phyloP scores from a whole-genome alignment of 2,797 vertebrate genomes.

The Tragopan temminckii region DNA sequence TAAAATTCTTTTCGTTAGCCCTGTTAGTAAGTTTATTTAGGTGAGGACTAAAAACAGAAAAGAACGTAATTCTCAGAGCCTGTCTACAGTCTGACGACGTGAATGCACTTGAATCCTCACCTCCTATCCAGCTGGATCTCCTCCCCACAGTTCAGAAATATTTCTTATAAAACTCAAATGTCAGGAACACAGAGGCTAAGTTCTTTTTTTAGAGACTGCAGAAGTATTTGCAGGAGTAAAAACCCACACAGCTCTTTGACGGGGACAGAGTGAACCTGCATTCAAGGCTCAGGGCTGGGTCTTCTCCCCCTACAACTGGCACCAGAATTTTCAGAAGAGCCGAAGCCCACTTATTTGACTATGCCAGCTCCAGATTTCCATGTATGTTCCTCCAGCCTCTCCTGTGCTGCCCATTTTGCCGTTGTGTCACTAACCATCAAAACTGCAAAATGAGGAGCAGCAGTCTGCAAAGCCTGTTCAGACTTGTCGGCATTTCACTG shows the following conservation, averaged over 20 bases:
- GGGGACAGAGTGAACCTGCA: constrained; percentile 10
- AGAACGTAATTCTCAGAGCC: constrained; percentile 34
- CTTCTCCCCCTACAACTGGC: background rate
- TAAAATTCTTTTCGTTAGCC: background rate
- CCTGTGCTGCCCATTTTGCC: accelerated
- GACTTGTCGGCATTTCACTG: background rate
- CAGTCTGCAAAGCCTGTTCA: background rate
- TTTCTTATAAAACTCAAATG: constrained; percentile 46
- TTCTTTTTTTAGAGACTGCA: constrained; percentile 62
- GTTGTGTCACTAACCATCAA: background rate
- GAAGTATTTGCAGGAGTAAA: constrained; percentile 51
- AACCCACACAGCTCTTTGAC: constrained; percentile 61
- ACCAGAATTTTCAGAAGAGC: background rate
- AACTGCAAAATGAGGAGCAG: background rate
- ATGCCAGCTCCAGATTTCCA: background rate
- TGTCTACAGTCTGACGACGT: constrained; percentile 34
- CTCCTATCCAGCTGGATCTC: constrained; percentile 63
- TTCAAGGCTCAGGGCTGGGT: background rate
- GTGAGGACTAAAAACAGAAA: background rate
- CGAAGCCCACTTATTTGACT: background rate
- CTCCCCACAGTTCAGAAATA: constrained; percentile 60
- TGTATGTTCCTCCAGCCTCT: background rate
- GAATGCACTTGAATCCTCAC: constrained; percentile 52
- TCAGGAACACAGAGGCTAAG: constrained; percentile 67
- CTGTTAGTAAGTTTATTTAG: constrained; percentile 6